Percentiles rank a stretch among this genome's conserved stretches.
phyloP scores from a whole-genome alignment of 1,140 invertebrate species.

The Bombus superbus region DNA sequence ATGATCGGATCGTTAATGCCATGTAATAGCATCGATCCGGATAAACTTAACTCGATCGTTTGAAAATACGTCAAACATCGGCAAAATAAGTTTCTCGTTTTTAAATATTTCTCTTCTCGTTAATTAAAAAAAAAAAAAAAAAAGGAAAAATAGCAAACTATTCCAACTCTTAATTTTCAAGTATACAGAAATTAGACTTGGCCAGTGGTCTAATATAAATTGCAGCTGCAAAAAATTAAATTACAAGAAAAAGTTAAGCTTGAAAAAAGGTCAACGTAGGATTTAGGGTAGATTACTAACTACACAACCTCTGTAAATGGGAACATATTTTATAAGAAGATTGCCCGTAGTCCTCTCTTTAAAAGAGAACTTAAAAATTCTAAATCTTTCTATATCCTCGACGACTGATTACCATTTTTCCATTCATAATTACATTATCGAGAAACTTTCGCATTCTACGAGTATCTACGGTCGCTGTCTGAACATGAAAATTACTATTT shows the following conservation, averaged over 20 bases:
- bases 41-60: not conserved
- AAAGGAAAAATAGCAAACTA: not conserved
- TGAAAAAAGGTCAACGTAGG: not conserved
- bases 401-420: not conserved
- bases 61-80: not conserved
- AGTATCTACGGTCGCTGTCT: too few species aligned
- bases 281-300: not conserved
- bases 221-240: not conserved
- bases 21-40: slow-evolving; percentile 38
- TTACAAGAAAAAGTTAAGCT: not conserved
- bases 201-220: too few species aligned
- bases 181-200: too few species aligned
- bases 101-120: not conserved
- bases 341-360: not conserved
- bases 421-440: too few species aligned
- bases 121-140: not conserved
- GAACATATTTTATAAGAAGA: not conserved
- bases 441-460: not conserved
- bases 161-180: too few species aligned
- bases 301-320: not conserved
- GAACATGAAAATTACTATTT: too few species aligned
- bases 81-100: too few species aligned
- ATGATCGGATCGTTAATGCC: slow-evolving; percentile 44
- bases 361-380: not conserved
- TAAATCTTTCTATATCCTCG: not conserved